Evolutionary conservation across 2,888 invertebrate species (phyloP), one percentile per base, ranked within the genome.

Genomic region (Dasysyrphus albostriatus): DNA sequence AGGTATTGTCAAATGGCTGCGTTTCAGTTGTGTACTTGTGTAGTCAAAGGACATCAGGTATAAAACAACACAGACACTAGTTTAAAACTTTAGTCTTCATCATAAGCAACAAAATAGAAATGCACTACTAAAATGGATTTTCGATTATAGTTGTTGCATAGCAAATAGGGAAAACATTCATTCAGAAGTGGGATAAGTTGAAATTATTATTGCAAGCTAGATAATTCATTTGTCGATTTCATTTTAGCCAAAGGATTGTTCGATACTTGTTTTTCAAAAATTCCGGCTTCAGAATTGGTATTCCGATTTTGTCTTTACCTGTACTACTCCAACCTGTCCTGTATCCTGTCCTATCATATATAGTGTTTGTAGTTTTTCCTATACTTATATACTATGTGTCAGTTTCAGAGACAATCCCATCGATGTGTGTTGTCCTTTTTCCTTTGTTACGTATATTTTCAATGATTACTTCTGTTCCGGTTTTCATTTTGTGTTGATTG

Each of bases 401-500:
- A 69, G 54, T 29, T 2, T 69, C 9, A 37, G 37, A 5, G 19
- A 24, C 67, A 34, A 51, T 74, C 1, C 1, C 51, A 73, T 44
- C 42, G 37, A 73, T 72, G 63, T 69, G 14, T 39, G 19, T 49
- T 58, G 32, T 56, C 32, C 42, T 59, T 32, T 24, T 44, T 39
- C n/a, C 44, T 74, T 72, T 77, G 44, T 49, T 82, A 47, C 39
- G 39, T 39, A 54, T 42, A 69, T 49, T 77, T 70, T 54, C 44
- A 29, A 78, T 78, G 70, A 82, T 87, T 74, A 75, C 82, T 70
- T 14, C 65, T 63, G 78, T 73, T 65, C 65, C 63, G 77, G 63
- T 85, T 74, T 72, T 47, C 70, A 72, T 81, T 85, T 73, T 76
- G 39, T 79, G 58, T 58, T 83, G 83, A 81, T 85, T 85, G 85